Base-by-base conservation (phyloP, 37 sponge, comb jelly and placozoan genomes). In the Mnemiopsis leidyi region DNA sequence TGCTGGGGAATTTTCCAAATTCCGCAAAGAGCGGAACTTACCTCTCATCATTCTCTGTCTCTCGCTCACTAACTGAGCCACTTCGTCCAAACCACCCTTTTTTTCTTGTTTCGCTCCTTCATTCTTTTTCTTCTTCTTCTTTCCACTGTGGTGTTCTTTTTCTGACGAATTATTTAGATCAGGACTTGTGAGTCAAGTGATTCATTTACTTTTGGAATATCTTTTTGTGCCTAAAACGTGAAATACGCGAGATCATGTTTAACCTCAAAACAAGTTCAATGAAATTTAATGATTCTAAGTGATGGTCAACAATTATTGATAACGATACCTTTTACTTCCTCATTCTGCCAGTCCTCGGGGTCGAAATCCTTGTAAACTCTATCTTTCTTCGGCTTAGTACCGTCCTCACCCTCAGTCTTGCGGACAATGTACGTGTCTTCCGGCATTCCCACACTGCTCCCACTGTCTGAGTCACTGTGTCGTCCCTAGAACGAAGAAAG, bases 11-110 rank as follows among this genome's bases (percentile, higher is more conserved):
- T n/a, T n/a, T n/a, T n/a, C n/a, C n/a, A n/a, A n/a, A n/a, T n/a
- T n/a, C n/a, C n/a, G n/a, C n/a, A n/a, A n/a, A n/a, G n/a, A n/a
- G n/a, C n/a, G n/a, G 30, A 71, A 29, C 75, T 71, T 23, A 85
- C 90, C 90, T 39, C 90, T 35, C 25, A 85, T 40, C 61, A 85
- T 38, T 85, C 48, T 18, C 48, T 85, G 90, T 85, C 35, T 85
- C 90, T 85, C 90, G 28, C 61, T 40, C 29, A 85, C 90, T 3
- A 85, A 40, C 61, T 21, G 61, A 28, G 90, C 23, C 2, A 85
- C 90, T 23, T 39, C 9, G 23, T 85, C 90, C 23, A 85, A 28
- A 20, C 9, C 48, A 0, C 29, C 90, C 29, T 85, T 40, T 61
- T 85, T 85, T 7, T 2, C 13, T 29, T 79, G 31, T 38, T 32